These are phyloP conservation scores for Phylloscopus collybita DNA, from an alignment of 2,797 vertebrate species.

Conservation along the genomic window DNA sequence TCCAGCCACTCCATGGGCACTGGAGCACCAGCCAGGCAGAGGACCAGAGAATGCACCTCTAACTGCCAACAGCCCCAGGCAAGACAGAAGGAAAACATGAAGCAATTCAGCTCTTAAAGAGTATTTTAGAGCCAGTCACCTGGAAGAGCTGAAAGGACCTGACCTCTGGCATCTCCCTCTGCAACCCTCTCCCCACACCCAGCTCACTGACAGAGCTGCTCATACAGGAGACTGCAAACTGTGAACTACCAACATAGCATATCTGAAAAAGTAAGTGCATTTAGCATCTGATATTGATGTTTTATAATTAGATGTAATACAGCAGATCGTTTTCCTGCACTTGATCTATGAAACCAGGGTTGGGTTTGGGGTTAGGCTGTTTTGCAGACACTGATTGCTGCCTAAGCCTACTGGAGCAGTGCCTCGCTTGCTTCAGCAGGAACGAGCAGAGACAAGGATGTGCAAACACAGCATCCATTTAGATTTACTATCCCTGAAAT, in stretches of 20 bases:
- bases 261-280: conserved; percentile 52
- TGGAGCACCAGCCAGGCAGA: not conserved
- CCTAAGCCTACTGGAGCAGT: conserved; percentile 34
- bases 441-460: conserved; percentile 48
- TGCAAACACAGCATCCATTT: conserved; percentile 56
- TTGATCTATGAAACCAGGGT: conserved; percentile 70
- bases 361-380: conserved; percentile 53
- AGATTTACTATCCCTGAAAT: conserved; percentile 71
- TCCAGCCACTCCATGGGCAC: not conserved
- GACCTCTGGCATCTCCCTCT: conserved; percentile 24
- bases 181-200: conserved; percentile 24
- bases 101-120: not conserved
- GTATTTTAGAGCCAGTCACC: conserved; percentile 41
- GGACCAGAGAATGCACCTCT: not conserved
- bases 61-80: not conserved
- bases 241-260: conserved; percentile 19
- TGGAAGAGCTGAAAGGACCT: conserved; percentile 36
- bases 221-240: conserved; percentile 46
- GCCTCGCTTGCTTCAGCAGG: not conserved
- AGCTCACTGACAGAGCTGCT: conserved; percentile 30
- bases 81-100: not conserved
- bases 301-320: conserved; percentile 78
- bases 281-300: conserved; percentile 69
- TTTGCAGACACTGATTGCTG: conserved; percentile 54
- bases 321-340: conserved; percentile 70